Conservation (phyloP, 1,140 invertebrate species). For the Metopolophium dirhodum region DNA sequence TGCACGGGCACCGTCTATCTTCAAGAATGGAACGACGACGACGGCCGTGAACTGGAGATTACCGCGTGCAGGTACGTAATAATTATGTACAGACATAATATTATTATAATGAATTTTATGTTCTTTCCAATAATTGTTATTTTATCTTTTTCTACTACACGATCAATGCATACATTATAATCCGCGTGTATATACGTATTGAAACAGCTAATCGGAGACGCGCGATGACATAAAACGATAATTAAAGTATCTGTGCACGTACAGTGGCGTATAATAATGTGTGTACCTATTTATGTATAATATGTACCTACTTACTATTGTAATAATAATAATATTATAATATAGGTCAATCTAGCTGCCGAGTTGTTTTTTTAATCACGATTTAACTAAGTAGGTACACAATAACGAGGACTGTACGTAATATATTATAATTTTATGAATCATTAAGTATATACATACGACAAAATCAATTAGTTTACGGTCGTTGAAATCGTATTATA, state of each 20-base stretch:
- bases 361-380: not conserved
- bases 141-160: not conserved
- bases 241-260: not conserved
- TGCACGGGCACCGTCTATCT: not conserved
- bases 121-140: not conserved
- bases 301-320: not conserved
- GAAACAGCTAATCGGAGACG: not conserved
- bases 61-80: not conserved
- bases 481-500: not conserved
- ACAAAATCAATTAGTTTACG: not conserved
- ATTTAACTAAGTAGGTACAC: not conserved
- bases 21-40: not conserved
- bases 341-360: not conserved
- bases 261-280: not conserved
- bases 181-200: not conserved
- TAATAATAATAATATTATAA: constrained; percentile 10
- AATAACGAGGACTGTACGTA: not conserved
- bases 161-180: not conserved
- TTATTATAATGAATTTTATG: not conserved
- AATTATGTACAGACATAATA: not conserved
- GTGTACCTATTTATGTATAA: not conserved
- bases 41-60: not conserved
- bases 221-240: not conserved
- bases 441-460: not conserved
- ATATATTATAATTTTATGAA: not conserved